A percentile compares a stretch with the other conserved stretches of the same genome.
These are phyloP conservation scores for Nestor notabilis DNA, from an alignment of 2,113 vertebrate genomes.

Conservation along the genomic window DNA sequence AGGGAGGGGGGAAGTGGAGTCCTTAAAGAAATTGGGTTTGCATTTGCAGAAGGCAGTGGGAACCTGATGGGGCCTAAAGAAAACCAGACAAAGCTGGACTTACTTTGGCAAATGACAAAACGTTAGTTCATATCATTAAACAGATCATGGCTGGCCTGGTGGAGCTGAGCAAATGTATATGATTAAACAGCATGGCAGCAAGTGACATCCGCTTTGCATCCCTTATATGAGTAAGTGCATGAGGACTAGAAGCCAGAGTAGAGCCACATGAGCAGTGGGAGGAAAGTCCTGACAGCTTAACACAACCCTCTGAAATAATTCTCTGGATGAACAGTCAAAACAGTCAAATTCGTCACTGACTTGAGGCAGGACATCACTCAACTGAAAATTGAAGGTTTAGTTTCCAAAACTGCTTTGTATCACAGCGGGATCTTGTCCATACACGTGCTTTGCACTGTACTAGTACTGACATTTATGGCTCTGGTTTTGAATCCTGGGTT, in stretches of 20 bases:
- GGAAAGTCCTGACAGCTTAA: not conserved
- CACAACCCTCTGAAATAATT: not conserved
- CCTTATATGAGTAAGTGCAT: rapidly evolving
- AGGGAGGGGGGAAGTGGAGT: not conserved
- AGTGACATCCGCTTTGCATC: not conserved
- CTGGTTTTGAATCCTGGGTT: not conserved
- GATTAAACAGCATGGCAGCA: not conserved
- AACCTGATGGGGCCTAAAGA: not conserved
- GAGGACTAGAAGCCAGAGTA: not conserved
- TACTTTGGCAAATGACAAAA: not conserved
- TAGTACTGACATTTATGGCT: not conserved
- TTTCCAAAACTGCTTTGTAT: not conserved
- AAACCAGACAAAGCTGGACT: not conserved
- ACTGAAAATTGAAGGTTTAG: not conserved
- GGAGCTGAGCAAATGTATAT: not conserved
- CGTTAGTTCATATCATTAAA: not conserved
- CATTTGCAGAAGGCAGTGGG: not conserved
- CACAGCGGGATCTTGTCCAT: rapidly evolving
- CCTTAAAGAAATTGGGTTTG: not conserved
- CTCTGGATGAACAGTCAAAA: not conserved
- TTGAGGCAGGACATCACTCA: not conserved
- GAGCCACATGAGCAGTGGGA: not conserved
- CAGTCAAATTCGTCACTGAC: not conserved
- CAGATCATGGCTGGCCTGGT: not conserved
- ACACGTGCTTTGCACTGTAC: rapidly evolving